Percentiles rank a stretch among this genome's conserved stretches.
Conservation (phyloP, 1,140 invertebrate species). For the Camponotus vicinus region DNA sequence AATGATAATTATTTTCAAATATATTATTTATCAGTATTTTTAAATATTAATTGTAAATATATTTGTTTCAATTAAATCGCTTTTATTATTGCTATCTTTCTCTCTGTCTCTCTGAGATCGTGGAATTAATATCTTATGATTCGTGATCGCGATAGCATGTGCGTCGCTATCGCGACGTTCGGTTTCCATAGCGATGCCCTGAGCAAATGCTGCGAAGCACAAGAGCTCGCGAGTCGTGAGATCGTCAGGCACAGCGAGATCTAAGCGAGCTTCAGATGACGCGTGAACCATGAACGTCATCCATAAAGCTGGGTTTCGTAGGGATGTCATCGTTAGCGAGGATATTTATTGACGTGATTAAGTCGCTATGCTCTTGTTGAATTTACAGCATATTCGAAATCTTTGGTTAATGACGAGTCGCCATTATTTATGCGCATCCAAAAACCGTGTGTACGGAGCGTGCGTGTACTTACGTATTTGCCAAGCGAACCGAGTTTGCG, state of each 20-base stretch:
- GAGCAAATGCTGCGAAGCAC: slow-evolving; percentile 31
- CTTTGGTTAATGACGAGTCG: slow-evolving; percentile 51
- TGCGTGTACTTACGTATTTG: not conserved
- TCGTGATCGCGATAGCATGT: not conserved
- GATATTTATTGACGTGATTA: slow-evolving; percentile 54
- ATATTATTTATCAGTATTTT: too few species aligned
- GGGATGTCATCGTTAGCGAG: slow-evolving; percentile 50
- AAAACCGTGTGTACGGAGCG: slow-evolving; percentile 19
- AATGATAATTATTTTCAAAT: not conserved
- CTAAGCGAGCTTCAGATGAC: slow-evolving; percentile 50
- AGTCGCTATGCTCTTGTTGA: slow-evolving; percentile 29
- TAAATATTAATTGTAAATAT: not conserved
- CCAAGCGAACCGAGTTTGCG: not conserved
- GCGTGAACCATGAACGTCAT: slow-evolving; percentile 57
- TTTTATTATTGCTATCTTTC: not conserved
- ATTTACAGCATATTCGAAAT: slow-evolving; percentile 54
- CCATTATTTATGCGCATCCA: slow-evolving; percentile 28
- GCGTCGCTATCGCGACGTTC: not conserved
- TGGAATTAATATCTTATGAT: slow-evolving; percentile 9
- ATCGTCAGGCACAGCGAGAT: slow-evolving; percentile 24
- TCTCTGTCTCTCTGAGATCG: too few species aligned
- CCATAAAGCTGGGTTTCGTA: slow-evolving; percentile 44
- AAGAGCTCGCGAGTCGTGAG: not conserved
- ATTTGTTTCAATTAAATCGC: not conserved
- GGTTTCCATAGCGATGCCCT: slow-evolving; percentile 9